These are phyloP conservation scores for Petrophora chlorosata DNA, from an alignment of 2,888 invertebrate genomes.

Conservation along the genomic window DNA sequence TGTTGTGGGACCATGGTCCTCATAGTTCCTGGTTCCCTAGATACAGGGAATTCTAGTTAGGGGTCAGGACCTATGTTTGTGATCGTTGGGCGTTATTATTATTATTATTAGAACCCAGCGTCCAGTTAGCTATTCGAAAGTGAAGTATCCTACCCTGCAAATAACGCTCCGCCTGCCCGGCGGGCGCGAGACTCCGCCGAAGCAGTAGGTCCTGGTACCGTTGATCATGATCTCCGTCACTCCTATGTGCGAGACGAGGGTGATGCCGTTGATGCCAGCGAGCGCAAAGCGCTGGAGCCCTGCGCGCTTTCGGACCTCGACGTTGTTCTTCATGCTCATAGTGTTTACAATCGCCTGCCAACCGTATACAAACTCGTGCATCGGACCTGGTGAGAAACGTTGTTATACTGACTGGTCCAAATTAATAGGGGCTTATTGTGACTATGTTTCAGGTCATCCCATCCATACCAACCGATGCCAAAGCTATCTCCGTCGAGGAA, in stretches of 20 bases:
- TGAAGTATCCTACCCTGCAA: slow-evolving; percentile 71
- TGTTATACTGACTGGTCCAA: too few species aligned
- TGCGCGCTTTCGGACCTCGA: slow-evolving; percentile 76
- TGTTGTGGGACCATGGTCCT: too few species aligned
- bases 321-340: slow-evolving; percentile 80
- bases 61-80: too few species aligned
- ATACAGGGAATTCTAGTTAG: too few species aligned
- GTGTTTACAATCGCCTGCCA: slow-evolving; percentile 81
- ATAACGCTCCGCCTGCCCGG: slow-evolving; percentile 73
- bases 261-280: slow-evolving; percentile 78
- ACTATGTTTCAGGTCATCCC: too few species aligned
- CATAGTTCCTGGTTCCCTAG: too few species aligned
- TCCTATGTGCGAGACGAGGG: slow-evolving; percentile 75
- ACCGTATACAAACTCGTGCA: slow-evolving; percentile 80
- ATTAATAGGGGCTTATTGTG: too few species aligned
- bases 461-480: slow-evolving; percentile 75
- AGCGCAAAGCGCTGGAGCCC: slow-evolving; percentile 75
- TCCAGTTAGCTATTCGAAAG: too few species aligned
- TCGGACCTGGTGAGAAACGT: slow-evolving; percentile 58
- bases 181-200: slow-evolving; percentile 73
- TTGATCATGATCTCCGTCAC: slow-evolving; percentile 79
- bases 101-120: too few species aligned
- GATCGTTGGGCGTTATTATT: too few species aligned
- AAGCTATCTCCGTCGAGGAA: slow-evolving; percentile 78
- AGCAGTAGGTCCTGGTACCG: slow-evolving; percentile 73